Evolutionary conservation across 2,113 vertebrate genomes (phyloP), one percentile per base, ranked within the genome.

Genomic region (Strix aluco): DNA sequence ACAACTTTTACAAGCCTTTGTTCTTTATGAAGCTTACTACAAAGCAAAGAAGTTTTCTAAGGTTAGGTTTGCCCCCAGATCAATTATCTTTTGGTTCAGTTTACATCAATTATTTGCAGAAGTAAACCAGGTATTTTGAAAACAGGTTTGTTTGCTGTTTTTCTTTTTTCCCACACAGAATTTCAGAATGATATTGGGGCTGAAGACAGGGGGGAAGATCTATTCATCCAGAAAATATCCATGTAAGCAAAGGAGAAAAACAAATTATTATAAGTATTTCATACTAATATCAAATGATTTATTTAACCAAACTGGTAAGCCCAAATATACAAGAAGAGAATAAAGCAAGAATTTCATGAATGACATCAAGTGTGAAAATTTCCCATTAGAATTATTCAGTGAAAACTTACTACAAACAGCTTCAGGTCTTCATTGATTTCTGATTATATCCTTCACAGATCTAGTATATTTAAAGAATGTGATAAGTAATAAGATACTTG

Each of bases 181-280:
- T 61, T 81, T 81, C 27, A 0, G 0, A 67, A 87, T 9, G 15
- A 15, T 13, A 34, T 2, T 21, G 3, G 11, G 21, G 25, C 10
- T 59, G 18, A 69, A 70, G 1, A 13, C 3, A 59, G 1, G 1
- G 5, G 2, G 0, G 44, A 73, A 58, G 20, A 54, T 20, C 6
- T 29, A 3, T 66, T 61, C 2, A 40, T 18, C 16, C 15, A 66
- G 49, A 69, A 84, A 58, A 78, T 7, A 40, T 8, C 6, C 6
- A 21, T 10, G 5, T 44, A 34, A 9, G 1, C 3, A 40, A 70
- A 61, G 10, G 71, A 36, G 7, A 63, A 79, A 87, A 42, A 0
- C 2, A 52, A 55, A 11, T 18, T 51, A 5, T 63, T 20, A 1
- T 5, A 42, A 80, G 1, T 19, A 63, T 57, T 88, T 58, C 13